Percentiles rank a stretch among this genome's conserved stretches.
phyloP scores from a whole-genome alignment of 2,113 vertebrate genomes.

The Aramus guarauna region DNA sequence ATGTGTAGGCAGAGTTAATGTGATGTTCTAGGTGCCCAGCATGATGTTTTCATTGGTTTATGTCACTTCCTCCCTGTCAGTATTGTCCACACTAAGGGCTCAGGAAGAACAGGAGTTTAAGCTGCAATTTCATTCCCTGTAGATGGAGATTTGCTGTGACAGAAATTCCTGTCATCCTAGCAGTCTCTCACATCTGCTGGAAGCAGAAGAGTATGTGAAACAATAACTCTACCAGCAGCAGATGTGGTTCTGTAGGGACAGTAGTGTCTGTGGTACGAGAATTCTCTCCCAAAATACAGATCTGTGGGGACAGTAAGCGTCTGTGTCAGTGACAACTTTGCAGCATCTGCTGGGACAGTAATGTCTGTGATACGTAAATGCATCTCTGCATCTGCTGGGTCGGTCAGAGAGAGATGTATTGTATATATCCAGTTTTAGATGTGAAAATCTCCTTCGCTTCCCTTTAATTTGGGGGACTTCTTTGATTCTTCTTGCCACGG shows the following conservation, averaged over 20 bases:
- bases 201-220: constrained; percentile 7
- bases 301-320: constrained; percentile 58
- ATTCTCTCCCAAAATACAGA: constrained; percentile 4
- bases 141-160: constrained; percentile 35
- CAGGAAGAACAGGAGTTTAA: neutral
- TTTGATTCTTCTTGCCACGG: constrained; percentile 12
- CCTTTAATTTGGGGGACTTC: neutral
- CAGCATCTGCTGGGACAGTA: constrained; percentile 62
- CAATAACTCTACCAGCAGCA: constrained; percentile 41
- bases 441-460: constrained; percentile 20
- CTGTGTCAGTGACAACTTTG: constrained; percentile 56
- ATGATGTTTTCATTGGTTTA: neutral
- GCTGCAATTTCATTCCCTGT: constrained; percentile 16
- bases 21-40: neutral
- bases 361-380: constrained; percentile 41
- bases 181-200: constrained; percentile 31
- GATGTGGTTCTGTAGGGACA: constrained; percentile 63
- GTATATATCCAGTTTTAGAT: constrained; percentile 24
- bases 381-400: constrained; percentile 52
- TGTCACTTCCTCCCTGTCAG: neutral
- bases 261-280: constrained; percentile 60
- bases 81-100: neutral
- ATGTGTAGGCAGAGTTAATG: neutral
- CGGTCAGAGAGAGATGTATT: constrained; percentile 53
- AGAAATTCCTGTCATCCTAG: constrained; percentile 38